Conservation (phyloP, 2,797 vertebrate species). For the Tachyglossus aculeatus region DNA sequence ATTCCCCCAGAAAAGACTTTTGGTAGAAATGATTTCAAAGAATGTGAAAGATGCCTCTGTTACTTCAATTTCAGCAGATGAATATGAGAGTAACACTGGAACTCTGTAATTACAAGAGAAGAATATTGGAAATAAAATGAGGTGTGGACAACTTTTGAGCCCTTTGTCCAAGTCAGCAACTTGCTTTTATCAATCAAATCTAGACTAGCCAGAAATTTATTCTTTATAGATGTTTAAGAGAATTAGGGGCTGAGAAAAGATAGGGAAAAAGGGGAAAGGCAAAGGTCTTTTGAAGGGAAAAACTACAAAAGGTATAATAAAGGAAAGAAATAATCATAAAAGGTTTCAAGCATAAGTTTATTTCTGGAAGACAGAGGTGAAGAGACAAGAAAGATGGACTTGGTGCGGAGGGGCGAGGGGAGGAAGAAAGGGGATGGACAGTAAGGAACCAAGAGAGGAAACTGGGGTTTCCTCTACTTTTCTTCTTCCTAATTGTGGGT, state of each 20-base stretch:
- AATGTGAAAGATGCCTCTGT: not conserved
- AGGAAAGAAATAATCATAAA: not conserved
- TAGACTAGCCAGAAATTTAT: no score
- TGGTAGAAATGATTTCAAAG: not conserved
- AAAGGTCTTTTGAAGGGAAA: not conserved
- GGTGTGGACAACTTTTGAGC: not conserved
- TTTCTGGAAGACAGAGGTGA: not conserved
- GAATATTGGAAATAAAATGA: not conserved
- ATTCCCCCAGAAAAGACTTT: not conserved
- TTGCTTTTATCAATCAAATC: no score
- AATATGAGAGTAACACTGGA: not conserved
- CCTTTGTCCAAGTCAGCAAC: no score
- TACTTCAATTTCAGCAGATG: conserved; percentile 3
- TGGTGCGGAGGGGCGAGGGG: not conserved
- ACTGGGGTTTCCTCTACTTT: no score
- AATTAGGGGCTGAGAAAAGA: no score
- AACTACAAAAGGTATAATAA: not conserved
- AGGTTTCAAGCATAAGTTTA: conserved; percentile 3
- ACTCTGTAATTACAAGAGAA: not conserved
- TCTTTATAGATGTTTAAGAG: no score
- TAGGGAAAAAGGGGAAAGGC: no score
- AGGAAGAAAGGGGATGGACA: not conserved
- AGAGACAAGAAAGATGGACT: not conserved
- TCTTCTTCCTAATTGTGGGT: no score
- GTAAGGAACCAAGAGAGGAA: no score